Evolutionary conservation across 2,113 vertebrate species (phyloP).

Genomic region (Mellivora capensis): DNA sequence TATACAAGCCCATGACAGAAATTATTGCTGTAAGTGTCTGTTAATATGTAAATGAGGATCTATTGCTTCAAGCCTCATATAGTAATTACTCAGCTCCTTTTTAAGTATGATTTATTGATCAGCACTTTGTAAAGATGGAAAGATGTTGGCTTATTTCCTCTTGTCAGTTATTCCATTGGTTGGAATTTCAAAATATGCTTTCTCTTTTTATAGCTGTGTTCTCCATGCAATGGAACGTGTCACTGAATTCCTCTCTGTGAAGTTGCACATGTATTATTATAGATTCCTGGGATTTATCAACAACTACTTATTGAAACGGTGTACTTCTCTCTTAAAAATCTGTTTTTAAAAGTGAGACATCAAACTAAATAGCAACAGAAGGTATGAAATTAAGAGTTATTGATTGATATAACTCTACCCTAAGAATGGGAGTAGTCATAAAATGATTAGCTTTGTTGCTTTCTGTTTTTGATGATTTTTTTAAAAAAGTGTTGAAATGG

Average conservation of each 20-base stretch:
- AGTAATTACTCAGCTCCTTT: slow-evolving; percentile 82
- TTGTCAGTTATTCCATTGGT: slow-evolving; percentile 82
- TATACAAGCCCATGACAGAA: slow-evolving; percentile 72
- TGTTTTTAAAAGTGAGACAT: slow-evolving; percentile 49
- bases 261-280: slow-evolving; percentile 56
- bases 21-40: slow-evolving; percentile 79
- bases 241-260: slow-evolving; percentile 73
- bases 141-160: slow-evolving; percentile 80
- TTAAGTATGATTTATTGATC: slow-evolving; percentile 82
- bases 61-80: slow-evolving; percentile 70
- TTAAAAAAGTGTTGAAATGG: neutral
- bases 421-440: slow-evolving; percentile 33
- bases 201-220: slow-evolving; percentile 74
- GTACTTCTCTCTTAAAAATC: neutral
- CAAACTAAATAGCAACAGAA: slow-evolving; percentile 66
- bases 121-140: slow-evolving; percentile 80
- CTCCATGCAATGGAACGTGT: slow-evolving; percentile 64
- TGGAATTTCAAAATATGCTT: slow-evolving; percentile 78
- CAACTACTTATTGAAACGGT: neutral
- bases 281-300: neutral
- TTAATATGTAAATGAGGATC: slow-evolving; percentile 80
- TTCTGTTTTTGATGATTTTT: neutral
- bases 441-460: neutral
- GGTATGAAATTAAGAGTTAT: slow-evolving; percentile 57
- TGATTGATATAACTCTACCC: neutral